Evolutionary conservation across 2,888 invertebrate genomes (phyloP).

Genomic region (Cylloceria caligata): DNA sequence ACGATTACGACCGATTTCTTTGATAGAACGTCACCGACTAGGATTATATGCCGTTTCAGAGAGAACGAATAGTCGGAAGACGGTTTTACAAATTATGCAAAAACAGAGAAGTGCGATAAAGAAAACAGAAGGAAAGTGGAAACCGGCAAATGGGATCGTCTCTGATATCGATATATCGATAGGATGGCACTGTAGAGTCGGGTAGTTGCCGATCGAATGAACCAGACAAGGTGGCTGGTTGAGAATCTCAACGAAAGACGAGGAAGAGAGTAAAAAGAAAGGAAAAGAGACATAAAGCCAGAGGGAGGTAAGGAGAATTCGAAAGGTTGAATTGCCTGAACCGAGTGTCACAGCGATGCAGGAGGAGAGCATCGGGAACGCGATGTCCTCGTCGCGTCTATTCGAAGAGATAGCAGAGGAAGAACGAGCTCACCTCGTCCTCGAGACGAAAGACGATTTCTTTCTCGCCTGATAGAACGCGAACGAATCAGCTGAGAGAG

Average conservation of each 20-base stretch:
- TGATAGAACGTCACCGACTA: neutral
- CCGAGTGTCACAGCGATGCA: slow-evolving; percentile 58
- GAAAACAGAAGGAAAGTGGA: slow-evolving; percentile 14
- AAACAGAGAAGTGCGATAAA: slow-evolving; percentile 3
- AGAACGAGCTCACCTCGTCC: slow-evolving; percentile 49
- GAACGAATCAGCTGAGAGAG: slow-evolving; percentile 29
- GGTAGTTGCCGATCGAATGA: slow-evolving; percentile 58
- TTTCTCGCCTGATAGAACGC: slow-evolving; percentile 48
- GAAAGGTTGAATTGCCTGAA: slow-evolving; percentile 68
- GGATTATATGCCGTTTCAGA: neutral
- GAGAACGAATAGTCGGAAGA: slow-evolving; percentile 15
- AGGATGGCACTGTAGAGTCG: slow-evolving; percentile 25
- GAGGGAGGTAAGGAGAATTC: slow-evolving; percentile 67
- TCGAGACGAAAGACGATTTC: slow-evolving; percentile 56
- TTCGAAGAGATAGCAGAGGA: slow-evolving; percentile 57
- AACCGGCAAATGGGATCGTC: slow-evolving; percentile 33
- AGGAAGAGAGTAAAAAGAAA: slow-evolving; percentile 15
- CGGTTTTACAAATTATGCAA: slow-evolving; percentile 21
- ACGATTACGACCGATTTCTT: neutral
- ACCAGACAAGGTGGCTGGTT: slow-evolving; percentile 23
- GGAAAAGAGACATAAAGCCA: slow-evolving; percentile 20
- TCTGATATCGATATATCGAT: slow-evolving; percentile 18
- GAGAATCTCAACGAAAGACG: slow-evolving; percentile 23
- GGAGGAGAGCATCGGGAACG: slow-evolving; percentile 14
- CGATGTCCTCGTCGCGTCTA: slow-evolving; percentile 63